Base-by-base conservation (phyloP, 2,888 invertebrate genomes). In the Syrista parreyssii region DNA sequence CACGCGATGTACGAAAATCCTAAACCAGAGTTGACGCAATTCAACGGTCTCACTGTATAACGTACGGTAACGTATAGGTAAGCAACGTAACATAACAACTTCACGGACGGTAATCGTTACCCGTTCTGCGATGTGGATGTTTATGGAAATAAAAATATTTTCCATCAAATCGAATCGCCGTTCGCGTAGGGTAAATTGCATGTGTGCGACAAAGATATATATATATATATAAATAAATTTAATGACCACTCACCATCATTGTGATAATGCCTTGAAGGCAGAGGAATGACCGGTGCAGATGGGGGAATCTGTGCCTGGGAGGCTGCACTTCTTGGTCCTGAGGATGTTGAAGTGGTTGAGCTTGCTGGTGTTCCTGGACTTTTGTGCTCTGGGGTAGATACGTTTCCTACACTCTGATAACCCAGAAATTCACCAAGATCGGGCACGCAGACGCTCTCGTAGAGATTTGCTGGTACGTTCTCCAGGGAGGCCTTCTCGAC, bases 401-500 rank as follows among this genome's bases (percentile, higher is more conserved):
- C 87, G 76, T 79, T 83, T 40, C 82, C 79, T 11, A 86, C 79
- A 68, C 85, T 86, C 81, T 90, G 90, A 82, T 91, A 91, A 81
- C 94, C 93, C 91, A 96, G 94, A 91, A 95, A 95, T 79, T 95
- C 94, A 80, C 94, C 93, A 84, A 95, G 92, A 91, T 96, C 96
- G 83, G 96, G 96, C 84, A 96, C 94, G 92, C 96, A 96, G 86
- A 96, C 96, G 92, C 94, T 94, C 91, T 97, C 97, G 93, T 96
- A 97, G 92, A 96, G 94, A 91, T 94, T 95, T 78, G 95, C 93
- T 11, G 95, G 94, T 85, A 95, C 95, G 91, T 95, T 95, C 88
- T 95, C 95, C 86, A 95, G 92, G 83, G 95, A 92, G 11, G 95
- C 94, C 76, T 96, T 93, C 90, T 96, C 96, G 88, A 95, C 95